Base-by-base conservation (phyloP, 2,113 vertebrate genomes). In the Thinocorus orbignyianus region DNA sequence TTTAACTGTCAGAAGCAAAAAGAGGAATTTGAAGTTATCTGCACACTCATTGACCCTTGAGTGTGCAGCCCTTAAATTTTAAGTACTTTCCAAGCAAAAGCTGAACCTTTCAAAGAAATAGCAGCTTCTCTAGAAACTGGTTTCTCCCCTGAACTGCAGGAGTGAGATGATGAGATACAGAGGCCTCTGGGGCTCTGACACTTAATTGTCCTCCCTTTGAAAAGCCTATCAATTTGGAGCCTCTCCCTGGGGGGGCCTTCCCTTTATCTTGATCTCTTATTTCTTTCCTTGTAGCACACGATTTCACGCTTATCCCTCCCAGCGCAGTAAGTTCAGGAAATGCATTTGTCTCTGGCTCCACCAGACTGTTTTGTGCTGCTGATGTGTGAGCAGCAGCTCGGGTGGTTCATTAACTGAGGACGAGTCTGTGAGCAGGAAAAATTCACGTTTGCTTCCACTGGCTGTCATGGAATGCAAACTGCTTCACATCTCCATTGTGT, bases 241-340 rank as follows among this genome's bases (percentile, higher is more conserved):
- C 30, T 64, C 42, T 86, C 89, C 89, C 61, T 18, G 3, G 11
- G 54, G 11, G 54, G 51, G 3, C 30, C 35, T 22, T 37, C 30
- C 52, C 52, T 88, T 79, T 76, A 61, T 88, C 94, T 81, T 86
- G 58, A 71, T 73, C 88, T 94, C 73, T 72, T 70, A 25, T 79
- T 93, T 31, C 33, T 66, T 42, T 48, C 39, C 81, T 24, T 46
- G 60, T 54, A 81, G 60, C 55, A 42, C 72, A 58, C 0, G 5
- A 39, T 78, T 93, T 89, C 65, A 51, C 14, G 4, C 16, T 25
- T 12, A 20, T 35, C 42, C 69, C 83, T 74, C 73, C 51, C 65
- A 71, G 86, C 77, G 22, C 1, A 0, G 31, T 16, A 2, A 70
- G 65, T 25, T 41, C 60, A 49, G 79, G n/a, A 57, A 88, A 58